phyloP scores from a whole-genome alignment of 2,797 vertebrate genomes.

The Cuculus canorus region DNA sequence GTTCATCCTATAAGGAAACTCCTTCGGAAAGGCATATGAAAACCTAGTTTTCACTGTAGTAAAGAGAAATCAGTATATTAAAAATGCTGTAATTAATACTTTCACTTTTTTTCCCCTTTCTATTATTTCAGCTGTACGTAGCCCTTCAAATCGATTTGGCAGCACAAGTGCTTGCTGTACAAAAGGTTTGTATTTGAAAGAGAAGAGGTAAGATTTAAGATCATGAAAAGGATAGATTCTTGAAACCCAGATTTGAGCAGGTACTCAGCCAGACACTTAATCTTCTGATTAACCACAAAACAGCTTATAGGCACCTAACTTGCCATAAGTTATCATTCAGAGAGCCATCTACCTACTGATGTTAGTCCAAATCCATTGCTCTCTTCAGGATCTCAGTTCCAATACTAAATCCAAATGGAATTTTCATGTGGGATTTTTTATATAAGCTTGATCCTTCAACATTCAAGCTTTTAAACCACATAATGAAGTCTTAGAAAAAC shows the following conservation, averaged over 20 bases:
- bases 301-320: background rate
- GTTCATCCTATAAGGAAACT: conserved; percentile 99
- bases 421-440: background rate
- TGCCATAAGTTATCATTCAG: background rate
- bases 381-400: background rate
- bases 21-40: conserved; percentile 98
- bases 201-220: background rate
- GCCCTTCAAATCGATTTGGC: background rate
- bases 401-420: background rate
- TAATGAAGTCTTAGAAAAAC: background rate
- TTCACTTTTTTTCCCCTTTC: background rate
- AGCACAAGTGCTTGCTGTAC: background rate
- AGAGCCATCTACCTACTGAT: background rate
- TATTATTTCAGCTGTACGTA: background rate
- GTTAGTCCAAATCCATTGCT: background rate
- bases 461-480: background rate
- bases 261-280: background rate
- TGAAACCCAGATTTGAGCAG: background rate
- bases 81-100: background rate
- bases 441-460: background rate
- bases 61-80: conserved; percentile 58
- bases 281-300: background rate
- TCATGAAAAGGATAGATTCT: background rate
- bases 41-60: conserved; percentile 96
- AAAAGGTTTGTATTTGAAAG: background rate